phyloP scores from a whole-genome alignment of 2,888 invertebrate genomes.

The Andrena minutula region DNA sequence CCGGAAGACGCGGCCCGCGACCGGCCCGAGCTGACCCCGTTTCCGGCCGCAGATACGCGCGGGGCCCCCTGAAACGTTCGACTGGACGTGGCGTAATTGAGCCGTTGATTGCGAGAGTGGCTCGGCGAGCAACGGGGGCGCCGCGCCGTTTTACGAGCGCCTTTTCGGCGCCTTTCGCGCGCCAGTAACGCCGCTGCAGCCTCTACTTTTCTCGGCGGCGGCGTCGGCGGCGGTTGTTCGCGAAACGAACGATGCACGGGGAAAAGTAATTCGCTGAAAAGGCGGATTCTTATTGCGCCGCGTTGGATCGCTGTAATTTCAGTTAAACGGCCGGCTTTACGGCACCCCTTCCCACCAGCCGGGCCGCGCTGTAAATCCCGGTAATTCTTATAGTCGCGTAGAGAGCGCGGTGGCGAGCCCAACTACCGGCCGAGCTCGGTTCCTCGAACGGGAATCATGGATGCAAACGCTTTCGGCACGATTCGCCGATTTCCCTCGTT shows the following conservation, averaged over 20 bases:
- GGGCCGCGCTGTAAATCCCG: constrained; percentile 25
- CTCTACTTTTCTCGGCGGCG: constrained; percentile 22
- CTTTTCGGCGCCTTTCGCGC: constrained; percentile 63
- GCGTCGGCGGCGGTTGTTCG: not conserved
- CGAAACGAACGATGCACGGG: constrained; percentile 37
- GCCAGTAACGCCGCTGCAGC: constrained; percentile 26
- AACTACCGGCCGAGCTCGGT: not conserved
- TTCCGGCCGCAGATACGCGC: constrained; percentile 50
- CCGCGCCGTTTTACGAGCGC: constrained; percentile 59
- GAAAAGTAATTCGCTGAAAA: constrained; percentile 63
- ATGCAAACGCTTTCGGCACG: not conserved
- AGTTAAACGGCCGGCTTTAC: constrained; percentile 57
- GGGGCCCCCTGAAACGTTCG: constrained; percentile 48
- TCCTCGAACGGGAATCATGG: not conserved
- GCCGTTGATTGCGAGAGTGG: constrained; percentile 70
- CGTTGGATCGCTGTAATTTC: constrained; percentile 59
- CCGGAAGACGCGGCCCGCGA: constrained; percentile 52
- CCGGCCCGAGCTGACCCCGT: constrained; percentile 41
- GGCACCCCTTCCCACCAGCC: not conserved
- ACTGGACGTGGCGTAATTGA: constrained; percentile 64
- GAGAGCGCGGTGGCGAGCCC: not conserved
- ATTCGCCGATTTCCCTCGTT: constrained; percentile 26
- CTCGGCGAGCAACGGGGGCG: constrained; percentile 43
- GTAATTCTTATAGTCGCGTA: constrained; percentile 40
- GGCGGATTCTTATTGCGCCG: constrained; percentile 61